Percentiles rank a stretch among this genome's conserved stretches.
phyloP scores from a whole-genome alignment of 2,888 invertebrate species.

The Gymnoscelis rufifasciata region DNA sequence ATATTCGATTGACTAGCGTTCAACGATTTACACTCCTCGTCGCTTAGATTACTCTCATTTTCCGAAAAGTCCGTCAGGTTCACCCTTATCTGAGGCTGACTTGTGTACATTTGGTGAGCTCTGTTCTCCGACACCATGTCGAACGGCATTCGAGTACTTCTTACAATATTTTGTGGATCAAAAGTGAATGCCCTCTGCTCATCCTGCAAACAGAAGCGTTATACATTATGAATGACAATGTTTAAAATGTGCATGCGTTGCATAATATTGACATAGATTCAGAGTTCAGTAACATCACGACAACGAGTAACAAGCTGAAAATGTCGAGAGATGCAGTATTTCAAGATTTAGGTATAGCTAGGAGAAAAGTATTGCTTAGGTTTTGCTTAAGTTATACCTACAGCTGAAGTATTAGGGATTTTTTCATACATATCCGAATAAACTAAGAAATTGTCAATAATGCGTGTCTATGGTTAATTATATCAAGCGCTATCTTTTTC shows the following conservation, averaged over 20 bases:
- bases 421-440: too few species aligned
- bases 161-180: conserved; percentile 53
- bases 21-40: conserved; percentile 63
- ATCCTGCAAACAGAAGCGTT: conserved; percentile 40
- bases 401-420: too few species aligned
- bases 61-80: conserved; percentile 59
- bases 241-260: background rate
- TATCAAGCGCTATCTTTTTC: too few species aligned
- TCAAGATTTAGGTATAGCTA: too few species aligned
- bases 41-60: conserved; percentile 64
- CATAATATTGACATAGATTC: background rate
- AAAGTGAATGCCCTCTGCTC: conserved; percentile 56
- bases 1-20: conserved; percentile 62
- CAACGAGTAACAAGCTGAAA: too few species aligned
- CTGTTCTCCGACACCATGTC: conserved; percentile 38
- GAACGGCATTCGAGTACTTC: conserved; percentile 40
- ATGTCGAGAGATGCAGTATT: too few species aligned
- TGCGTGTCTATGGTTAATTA: too few species aligned
- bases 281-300: too few species aligned
- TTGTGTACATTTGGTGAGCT: conserved; percentile 45
- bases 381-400: too few species aligned
- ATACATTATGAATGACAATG: background rate
- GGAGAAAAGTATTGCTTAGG: too few species aligned
- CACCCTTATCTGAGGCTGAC: conserved; percentile 52
- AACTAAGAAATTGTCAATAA: too few species aligned